Evolutionary conservation across 2,888 invertebrate genomes (phyloP), one percentile per base, ranked within the genome.

Genomic region (Pachycephus smyrnensis): DNA sequence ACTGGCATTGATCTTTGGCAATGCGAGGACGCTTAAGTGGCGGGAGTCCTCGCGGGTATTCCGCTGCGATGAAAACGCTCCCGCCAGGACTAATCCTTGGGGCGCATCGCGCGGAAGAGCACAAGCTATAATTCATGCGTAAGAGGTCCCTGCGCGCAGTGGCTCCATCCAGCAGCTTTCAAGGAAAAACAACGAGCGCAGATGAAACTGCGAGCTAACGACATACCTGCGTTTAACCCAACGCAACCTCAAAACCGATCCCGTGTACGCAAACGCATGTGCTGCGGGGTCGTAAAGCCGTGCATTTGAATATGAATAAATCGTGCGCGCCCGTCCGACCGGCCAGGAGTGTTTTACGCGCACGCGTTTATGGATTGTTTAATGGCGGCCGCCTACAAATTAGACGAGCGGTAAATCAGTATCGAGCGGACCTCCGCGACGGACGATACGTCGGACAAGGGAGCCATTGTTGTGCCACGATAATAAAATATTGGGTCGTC

Each of bases 331-430:
- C 81, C 81, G 82, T 82, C 78, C 81, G 81, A 71, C 80, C 77
- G 80, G 80, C 80, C 84, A 84, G 84, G 87, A 88, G 89, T 89
- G 89, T 90, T 90, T 90, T 90, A 90, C 89, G 89, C 88, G 87
- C 86, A 87, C 84, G 86, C 88, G 86, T 91, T 91, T 91, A 91
- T 90, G 91, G 91, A 90, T 91, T 91, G 90, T 90, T 90, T 91
- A 91, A 91, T 90, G 89, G 89, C 88, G 89, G 85, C 90, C 91
- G 91, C 91, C 90, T 91, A 91, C 90, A 91, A 91, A 91, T 91
- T 90, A 90, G 90, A 90, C 87, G 88, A 90, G 89, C 89, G 87
- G 90, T 91, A 91, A 91, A 91, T 91, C 91, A 90, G 88, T 88
- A 91, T 91, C 89, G 90, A 90, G 87, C 86, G 84, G 88, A 90